phyloP scores from a whole-genome alignment of 1,140 invertebrate species.

The Mamestra configurata region DNA sequence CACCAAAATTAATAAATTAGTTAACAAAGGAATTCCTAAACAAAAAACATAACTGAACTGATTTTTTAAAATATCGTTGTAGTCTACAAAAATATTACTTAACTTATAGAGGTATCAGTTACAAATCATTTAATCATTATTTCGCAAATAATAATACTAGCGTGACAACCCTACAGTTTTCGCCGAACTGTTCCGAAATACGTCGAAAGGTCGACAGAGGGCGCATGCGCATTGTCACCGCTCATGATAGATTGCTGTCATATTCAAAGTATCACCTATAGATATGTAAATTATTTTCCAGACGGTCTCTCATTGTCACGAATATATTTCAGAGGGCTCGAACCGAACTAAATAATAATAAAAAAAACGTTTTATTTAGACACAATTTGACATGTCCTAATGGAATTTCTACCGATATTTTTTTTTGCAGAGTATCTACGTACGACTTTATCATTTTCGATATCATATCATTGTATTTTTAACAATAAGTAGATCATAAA shows the following conservation, averaged over 20 bases:
- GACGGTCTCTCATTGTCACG: constrained; percentile 28
- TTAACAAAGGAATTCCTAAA: too few relatives aligned
- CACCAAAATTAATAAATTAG: too few relatives aligned
- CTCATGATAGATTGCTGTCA: constrained; percentile 80
- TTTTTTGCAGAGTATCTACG: constrained; percentile 2
- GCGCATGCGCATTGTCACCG: constrained; percentile 71
- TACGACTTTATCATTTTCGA: constrained; percentile 3
- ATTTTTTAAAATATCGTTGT: too few relatives aligned
- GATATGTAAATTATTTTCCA: constrained; percentile 75
- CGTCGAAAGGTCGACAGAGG: constrained; percentile 68
- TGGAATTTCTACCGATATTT: neutral
- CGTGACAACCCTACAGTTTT: constrained; percentile 29
- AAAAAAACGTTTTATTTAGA: constrained; percentile 30
- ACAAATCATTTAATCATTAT: constrained; percentile 7
- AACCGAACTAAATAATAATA: constrained; percentile 33
- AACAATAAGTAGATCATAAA: constrained; percentile 20
- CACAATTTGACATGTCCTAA: constrained; percentile 23
- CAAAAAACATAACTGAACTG: too few relatives aligned
- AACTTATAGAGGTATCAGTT: neutral
- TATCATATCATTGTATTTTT: constrained; percentile 10
- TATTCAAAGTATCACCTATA: constrained; percentile 75
- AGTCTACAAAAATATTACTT: neutral
- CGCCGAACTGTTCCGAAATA: constrained; percentile 37
- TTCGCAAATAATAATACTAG: constrained; percentile 40
- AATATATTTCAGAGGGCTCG: constrained; percentile 31